Base-by-base conservation (phyloP, 2,113 vertebrate species). In the Ailuropoda melanoleuca region DNA sequence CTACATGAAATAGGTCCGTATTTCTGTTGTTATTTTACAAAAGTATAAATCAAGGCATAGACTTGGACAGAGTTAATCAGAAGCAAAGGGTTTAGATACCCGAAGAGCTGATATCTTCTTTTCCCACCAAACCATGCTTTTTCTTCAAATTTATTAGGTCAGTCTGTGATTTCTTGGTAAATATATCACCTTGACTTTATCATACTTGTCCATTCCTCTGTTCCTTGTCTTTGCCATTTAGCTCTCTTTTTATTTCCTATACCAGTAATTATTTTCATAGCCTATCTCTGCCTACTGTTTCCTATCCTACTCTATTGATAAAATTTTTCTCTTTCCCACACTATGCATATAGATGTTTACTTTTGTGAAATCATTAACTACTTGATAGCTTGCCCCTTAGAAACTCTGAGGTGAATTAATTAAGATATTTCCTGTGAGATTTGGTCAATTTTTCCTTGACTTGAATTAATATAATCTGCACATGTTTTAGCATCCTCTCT, bases 401-500 rank as follows among this genome's bases (percentile, higher is more conserved):
- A 82, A 89, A 82, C 17, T 75, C 1, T 64, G 37, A 96, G 24
- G 11, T 87, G 23, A 93, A 90, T 90, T 84, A 97, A 92, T 95
- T 93, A 95, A 90, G 48, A 88, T 95, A 77, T 62, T 75, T 96
- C 77, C 72, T 64, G 26, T 91, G 55, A 72, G 39, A 92, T 50
- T 93, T 90, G 50, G 90, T 86, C 18, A 96, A 60, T 77, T 97
- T 97, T 87, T 26, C 62, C 50, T 95, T 93, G 58, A 86, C 48
- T 96, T 91, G n/a, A 96, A 70, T 93, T 70, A 58, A 86, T 93
- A 70, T 34, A 90, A 62, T 90, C 26, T 86, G n/a, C 21, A 58
- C 31, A 56, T 60, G 10, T 70, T 83, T 97, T 39, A 75, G 39
- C 23, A 91, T 96, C 31, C 68, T 88, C 6, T 85, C 39, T 93